A percentile compares a stretch with the other conserved stretches of the same genome.
Evolutionary conservation across 2,888 invertebrate species (phyloP).

Genomic region (Julus scanicus): DNA sequence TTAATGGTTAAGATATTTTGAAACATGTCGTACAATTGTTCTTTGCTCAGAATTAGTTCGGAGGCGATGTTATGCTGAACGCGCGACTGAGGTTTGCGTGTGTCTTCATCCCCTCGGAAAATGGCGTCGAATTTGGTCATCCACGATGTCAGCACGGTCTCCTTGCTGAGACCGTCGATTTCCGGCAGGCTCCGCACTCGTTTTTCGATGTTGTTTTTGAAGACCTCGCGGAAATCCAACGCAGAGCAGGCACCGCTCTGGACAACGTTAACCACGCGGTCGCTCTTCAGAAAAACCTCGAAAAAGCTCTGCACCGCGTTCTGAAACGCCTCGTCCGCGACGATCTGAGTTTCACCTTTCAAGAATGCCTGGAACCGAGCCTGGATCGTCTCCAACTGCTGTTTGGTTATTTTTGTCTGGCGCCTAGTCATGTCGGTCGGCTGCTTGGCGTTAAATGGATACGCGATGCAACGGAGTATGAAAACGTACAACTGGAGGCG

Average conservation of each 20-base stretch:
- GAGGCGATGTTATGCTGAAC: conserved; percentile 81
- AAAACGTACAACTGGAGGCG: conserved; percentile 98
- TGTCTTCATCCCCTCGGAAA: conserved; percentile 73
- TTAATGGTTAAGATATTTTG: conserved; percentile 98
- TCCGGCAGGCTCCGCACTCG: conserved; percentile 97
- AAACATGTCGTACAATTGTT: conserved; percentile 99
- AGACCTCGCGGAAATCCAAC: conserved; percentile 98
- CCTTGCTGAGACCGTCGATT: conserved; percentile 99
- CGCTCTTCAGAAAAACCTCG: conserved; percentile 97
- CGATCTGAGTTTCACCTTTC: conserved; percentile 87
- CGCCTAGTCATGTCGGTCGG: conserved; percentile 97
- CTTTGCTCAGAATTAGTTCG: conserved; percentile 95
- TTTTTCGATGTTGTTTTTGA: conserved; percentile 98
- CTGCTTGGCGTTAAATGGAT: conserved; percentile 99
- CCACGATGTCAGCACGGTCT: conserved; percentile 98
- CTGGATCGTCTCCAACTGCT: conserved; percentile 93
- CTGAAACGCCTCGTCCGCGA: conserved; percentile 98
- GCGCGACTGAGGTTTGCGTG: conserved; percentile 73
- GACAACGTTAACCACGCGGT: conserved; percentile 95
- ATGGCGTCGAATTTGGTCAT: conserved; percentile 99
- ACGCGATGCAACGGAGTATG: conserved; percentile 96
- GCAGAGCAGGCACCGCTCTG: conserved; percentile 98
- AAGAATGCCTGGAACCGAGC: conserved; percentile 84
- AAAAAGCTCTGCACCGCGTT: conserved; percentile 97
- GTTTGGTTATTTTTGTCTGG: conserved; percentile 95